Conservation (phyloP, 2,888 invertebrate species). For the Daptonema setosum region DNA sequence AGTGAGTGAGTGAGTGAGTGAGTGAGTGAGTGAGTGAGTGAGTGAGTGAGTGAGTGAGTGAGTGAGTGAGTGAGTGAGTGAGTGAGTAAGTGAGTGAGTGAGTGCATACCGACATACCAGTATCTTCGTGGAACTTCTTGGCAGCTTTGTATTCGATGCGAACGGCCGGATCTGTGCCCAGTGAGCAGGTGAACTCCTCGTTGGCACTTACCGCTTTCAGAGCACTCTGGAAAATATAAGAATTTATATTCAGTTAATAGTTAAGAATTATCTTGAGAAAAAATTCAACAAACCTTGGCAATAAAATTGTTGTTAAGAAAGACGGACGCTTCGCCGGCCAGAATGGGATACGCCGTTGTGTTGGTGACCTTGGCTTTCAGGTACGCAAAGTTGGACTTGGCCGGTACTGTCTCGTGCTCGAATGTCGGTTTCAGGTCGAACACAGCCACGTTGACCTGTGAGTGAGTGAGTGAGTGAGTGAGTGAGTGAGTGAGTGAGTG, state of each 20-base stretch:
- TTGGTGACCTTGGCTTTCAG: constrained; percentile 28
- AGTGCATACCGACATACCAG: no score
- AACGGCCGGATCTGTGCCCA: constrained; percentile 29
- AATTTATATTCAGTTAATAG: background rate
- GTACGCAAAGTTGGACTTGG: constrained; percentile 27
- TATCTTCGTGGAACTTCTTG: constrained; percentile 25
- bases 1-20: background rate
- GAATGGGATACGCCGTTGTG: constrained; percentile 27
- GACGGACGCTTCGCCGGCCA: constrained; percentile 29
- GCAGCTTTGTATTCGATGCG: constrained; percentile 28
- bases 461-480: no score
- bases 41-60: background rate
- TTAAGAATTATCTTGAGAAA: background rate
- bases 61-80: background rate
- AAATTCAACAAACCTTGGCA: constrained; percentile 20
- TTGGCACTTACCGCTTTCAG: constrained; percentile 27
- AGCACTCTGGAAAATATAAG: constrained; percentile 13
- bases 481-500: no score
- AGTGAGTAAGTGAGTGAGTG: background rate
- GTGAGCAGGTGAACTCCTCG: constrained; percentile 28
- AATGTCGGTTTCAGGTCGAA: constrained; percentile 28
- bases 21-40: background rate
- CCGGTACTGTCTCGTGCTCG: constrained; percentile 29
- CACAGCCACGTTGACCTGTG: constrained; percentile 21
- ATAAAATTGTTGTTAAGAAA: constrained; percentile 33